Evolutionary conservation across 2,113 vertebrate species (phyloP).

Genomic region (Rhombomys opimus): DNA sequence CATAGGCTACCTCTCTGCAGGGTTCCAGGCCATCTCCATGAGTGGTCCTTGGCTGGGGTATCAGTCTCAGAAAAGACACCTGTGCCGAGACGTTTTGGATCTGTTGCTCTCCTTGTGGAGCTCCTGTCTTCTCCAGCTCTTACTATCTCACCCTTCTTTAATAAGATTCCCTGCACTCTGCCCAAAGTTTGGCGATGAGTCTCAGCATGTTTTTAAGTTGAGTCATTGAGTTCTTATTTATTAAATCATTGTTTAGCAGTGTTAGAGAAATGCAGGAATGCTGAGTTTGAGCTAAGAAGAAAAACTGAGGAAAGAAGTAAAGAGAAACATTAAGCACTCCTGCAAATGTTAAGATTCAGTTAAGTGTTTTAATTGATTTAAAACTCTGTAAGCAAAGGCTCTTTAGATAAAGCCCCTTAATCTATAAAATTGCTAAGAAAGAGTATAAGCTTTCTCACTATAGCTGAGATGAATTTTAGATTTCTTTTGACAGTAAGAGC

Average conservation of each 20-base stretch:
- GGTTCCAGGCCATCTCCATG: too few species aligned
- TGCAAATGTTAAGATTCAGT: background rate
- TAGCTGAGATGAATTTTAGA: background rate
- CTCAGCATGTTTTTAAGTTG: background rate
- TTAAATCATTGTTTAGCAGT: accelerated
- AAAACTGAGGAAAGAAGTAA: background rate
- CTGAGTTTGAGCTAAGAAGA: background rate
- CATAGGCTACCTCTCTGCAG: too few species aligned
- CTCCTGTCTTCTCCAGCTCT: too few species aligned
- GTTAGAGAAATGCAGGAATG: background rate
- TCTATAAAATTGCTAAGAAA: background rate
- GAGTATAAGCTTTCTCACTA: background rate
- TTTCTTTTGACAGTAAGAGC: background rate
- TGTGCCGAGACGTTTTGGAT: too few species aligned
- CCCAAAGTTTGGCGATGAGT: too few species aligned
- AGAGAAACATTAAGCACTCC: background rate
- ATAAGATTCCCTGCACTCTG: too few species aligned
- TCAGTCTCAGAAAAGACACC: too few species aligned
- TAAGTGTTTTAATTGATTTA: background rate
- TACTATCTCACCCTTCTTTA: too few species aligned
- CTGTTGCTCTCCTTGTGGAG: too few species aligned
- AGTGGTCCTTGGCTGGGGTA: too few species aligned
- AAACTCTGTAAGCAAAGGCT: background rate
- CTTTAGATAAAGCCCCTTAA: background rate
- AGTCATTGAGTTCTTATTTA: background rate